Evolutionary conservation across 2,797 vertebrate genomes (phyloP).

Genomic region (Heterohyrax brucei): DNA sequence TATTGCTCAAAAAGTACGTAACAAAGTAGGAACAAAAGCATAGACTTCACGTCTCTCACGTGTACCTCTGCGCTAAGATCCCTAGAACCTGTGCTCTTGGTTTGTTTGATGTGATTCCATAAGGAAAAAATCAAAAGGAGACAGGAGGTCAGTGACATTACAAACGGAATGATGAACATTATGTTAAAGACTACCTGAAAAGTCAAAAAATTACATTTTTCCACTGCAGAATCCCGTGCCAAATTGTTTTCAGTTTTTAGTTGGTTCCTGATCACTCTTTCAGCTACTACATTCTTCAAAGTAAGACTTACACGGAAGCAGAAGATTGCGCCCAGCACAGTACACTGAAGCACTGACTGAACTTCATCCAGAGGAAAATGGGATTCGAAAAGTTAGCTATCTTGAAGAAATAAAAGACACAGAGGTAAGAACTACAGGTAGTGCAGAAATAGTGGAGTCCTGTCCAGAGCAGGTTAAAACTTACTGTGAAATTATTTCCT

Average conservation of each 20-base stretch:
- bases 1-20: neutral
- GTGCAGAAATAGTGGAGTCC: neutral
- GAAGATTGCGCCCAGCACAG: neutral
- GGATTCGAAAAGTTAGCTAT: conserved; percentile 45
- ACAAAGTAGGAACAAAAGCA: conserved; percentile 58
- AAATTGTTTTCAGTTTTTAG: accelerated
- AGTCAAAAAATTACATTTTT: accelerated
- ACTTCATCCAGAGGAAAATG: conserved; percentile 68
- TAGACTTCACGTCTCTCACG: conserved; percentile 73
- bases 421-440: conserved; percentile 21
- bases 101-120: conserved; percentile 49
- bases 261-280: accelerated
- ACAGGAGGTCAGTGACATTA: neutral
- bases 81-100: conserved; percentile 50
- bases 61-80: conserved; percentile 26
- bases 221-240: neutral
- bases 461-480: neutral
- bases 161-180: neutral
- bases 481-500: accelerated
- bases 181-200: accelerated
- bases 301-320: accelerated
- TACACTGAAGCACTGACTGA: neutral
- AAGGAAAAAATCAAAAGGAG: conserved; percentile 79
- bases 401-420: conserved; percentile 48
- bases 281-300: accelerated